Evolutionary conservation across 2,888 invertebrate genomes (phyloP).

Genomic region (Andrena camellia): DNA sequence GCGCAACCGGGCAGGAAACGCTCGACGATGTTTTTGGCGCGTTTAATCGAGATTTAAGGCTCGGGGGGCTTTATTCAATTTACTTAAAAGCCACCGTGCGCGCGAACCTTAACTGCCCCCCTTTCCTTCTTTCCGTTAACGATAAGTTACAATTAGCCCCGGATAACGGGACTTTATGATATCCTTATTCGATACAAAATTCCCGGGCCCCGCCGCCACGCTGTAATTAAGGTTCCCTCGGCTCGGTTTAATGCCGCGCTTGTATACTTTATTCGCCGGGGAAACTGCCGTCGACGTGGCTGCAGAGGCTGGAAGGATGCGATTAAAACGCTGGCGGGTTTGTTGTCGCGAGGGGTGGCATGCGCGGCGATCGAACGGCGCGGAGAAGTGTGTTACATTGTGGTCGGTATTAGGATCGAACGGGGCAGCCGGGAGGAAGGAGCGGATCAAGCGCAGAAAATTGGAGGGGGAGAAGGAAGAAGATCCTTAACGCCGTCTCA

Average conservation of each 20-base stretch:
- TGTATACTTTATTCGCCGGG: not conserved
- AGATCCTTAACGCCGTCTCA: constrained; percentile 77
- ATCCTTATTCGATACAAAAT: not conserved
- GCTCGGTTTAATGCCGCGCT: not conserved
- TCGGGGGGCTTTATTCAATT: not conserved
- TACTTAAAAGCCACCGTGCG: not conserved
- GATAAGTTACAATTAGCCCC: constrained; percentile 6
- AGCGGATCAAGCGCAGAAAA: constrained; percentile 35
- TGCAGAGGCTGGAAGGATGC: too few species aligned
- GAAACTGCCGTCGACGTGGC: not conserved
- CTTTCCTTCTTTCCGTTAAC: not conserved
- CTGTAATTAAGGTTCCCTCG: not conserved
- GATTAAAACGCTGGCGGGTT: too few species aligned
- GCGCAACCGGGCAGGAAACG: constrained; percentile 47
- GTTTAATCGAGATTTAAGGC: constrained; percentile 26
- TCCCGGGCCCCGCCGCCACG: not conserved
- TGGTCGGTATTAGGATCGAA: constrained; percentile 21
- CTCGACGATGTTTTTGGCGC: constrained; percentile 43
- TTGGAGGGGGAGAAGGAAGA: constrained; percentile 61
- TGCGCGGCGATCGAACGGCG: not conserved
- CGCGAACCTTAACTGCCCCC: not conserved
- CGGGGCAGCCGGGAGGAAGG: constrained; percentile 19
- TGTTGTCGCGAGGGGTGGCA: too few species aligned
- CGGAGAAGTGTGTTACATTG: constrained; percentile 14
- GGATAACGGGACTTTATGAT: constrained; percentile 13